Conservation (phyloP, 2,797 vertebrate species). For the Bryconaethiops microstoma region DNA sequence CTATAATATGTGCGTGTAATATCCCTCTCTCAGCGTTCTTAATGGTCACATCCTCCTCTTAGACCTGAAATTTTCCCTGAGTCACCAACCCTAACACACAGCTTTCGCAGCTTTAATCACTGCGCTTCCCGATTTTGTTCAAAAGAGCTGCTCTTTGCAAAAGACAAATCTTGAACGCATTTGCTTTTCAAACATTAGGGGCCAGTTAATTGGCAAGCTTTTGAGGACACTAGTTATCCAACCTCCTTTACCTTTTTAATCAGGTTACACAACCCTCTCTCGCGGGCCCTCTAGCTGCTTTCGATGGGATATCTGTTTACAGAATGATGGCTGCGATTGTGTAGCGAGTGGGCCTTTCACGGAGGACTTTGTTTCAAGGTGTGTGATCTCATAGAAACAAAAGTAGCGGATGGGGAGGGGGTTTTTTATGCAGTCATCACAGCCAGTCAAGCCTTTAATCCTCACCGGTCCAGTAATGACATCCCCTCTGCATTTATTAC, state of each 20-base stretch:
- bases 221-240: slow-evolving; percentile 52
- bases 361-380: slow-evolving; percentile 47
- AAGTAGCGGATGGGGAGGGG: slow-evolving; percentile 72
- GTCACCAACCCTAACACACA: slow-evolving; percentile 27
- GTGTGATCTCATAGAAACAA: slow-evolving; percentile 73
- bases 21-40: neutral
- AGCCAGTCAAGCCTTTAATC: slow-evolving; percentile 84
- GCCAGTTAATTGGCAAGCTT: slow-evolving; percentile 54
- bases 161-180: slow-evolving; percentile 39
- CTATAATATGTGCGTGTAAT: neutral
- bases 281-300: slow-evolving; percentile 30
- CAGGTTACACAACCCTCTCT: slow-evolving; percentile 51
- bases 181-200: slow-evolving; percentile 51
- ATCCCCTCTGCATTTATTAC: slow-evolving; percentile 86
- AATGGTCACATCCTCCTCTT: neutral
- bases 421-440: slow-evolving; percentile 80
- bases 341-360: slow-evolving; percentile 35
- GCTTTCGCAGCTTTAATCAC: slow-evolving; percentile 26
- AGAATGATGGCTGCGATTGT: slow-evolving; percentile 33
- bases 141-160: slow-evolving; percentile 42
- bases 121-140: slow-evolving; percentile 32
- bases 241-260: slow-evolving; percentile 58
- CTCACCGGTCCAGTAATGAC: slow-evolving; percentile 84
- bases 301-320: slow-evolving; percentile 50
- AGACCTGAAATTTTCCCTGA: neutral